A percentile compares a stretch with the other conserved stretches of the same genome.
phyloP scores from a whole-genome alignment of 2,888 invertebrate species.

The Zaprionus bogoriensis region DNA sequence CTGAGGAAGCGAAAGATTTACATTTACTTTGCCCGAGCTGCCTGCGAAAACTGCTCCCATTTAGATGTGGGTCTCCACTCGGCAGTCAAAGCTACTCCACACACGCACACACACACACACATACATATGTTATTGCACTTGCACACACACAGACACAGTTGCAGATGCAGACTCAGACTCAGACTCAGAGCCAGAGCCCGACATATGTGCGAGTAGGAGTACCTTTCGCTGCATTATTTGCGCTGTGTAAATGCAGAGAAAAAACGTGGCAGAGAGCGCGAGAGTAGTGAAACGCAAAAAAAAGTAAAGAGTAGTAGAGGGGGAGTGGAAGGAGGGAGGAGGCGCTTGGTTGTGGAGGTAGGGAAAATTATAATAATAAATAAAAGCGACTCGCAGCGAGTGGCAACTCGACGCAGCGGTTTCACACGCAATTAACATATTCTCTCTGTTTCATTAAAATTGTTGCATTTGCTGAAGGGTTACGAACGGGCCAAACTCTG shows the following conservation, averaged over 20 bases:
- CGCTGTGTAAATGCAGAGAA: constrained; percentile 30
- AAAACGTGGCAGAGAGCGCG: neutral
- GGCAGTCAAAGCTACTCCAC: constrained; percentile 7
- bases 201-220: neutral
- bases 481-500: constrained; percentile 1
- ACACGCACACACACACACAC: neutral
- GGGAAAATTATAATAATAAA: constrained; percentile 70
- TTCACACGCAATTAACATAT: constrained; percentile 77
- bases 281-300: neutral
- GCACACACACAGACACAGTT: neutral
- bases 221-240: constrained; percentile 39
- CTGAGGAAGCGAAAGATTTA: constrained; percentile 18
- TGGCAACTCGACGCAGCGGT: constrained; percentile 70
- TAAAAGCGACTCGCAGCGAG: constrained; percentile 54
- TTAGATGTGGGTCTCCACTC: constrained; percentile 7
- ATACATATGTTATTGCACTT: constrained; percentile 8
- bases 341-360: too few species aligned
- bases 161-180: neutral
- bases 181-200: too few species aligned
- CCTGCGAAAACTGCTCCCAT: constrained; percentile 6
- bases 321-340: too few species aligned
- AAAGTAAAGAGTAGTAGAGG: neutral
- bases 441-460: constrained; percentile 74
- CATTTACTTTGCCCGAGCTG: constrained; percentile 3
- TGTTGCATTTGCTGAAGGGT: constrained; percentile 49